A percentile compares a stretch with the other conserved stretches of the same genome.
Evolutionary conservation across 2,797 vertebrate genomes (phyloP).

Genomic region (Acipenser oxyrinchus): DNA sequence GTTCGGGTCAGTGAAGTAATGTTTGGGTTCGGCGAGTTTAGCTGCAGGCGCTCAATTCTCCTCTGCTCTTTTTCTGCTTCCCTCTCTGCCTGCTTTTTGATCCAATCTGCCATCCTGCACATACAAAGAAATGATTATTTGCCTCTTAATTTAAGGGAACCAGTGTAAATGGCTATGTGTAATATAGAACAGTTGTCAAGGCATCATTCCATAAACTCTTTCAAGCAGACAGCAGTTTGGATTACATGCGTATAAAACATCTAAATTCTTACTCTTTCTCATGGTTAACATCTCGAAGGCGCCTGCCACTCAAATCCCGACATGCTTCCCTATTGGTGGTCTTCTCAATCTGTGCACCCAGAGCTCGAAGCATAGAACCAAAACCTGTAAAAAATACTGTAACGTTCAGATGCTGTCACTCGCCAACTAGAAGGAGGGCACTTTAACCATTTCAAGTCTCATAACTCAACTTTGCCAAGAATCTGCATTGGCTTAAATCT

Average conservation of each 20-base stretch:
- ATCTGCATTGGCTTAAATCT: neutral
- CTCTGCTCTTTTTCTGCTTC: constrained; percentile 86
- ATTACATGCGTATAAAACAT: neutral
- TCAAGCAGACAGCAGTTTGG: neutral
- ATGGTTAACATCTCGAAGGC: constrained; percentile 89
- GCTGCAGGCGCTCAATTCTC: constrained; percentile 74
- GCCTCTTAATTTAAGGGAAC: too few species aligned
- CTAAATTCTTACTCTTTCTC: constrained; percentile 80
- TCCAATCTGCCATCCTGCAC: constrained; percentile 89
- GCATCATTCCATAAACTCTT: too few species aligned
- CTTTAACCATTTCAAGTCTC: neutral
- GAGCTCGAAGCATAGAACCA: constrained; percentile 90
- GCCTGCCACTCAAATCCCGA: constrained; percentile 84
- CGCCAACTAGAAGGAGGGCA: neutral
- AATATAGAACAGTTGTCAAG: too few species aligned
- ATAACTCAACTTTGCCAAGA: neutral
- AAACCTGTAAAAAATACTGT: constrained; percentile 61
- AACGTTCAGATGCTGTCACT: neutral
- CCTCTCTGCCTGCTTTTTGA: constrained; percentile 82
- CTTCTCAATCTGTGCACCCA: constrained; percentile 96
- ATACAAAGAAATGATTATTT: too few species aligned
- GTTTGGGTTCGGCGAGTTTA: constrained; percentile 76
- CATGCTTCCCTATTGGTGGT: constrained; percentile 94
- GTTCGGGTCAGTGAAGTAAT: constrained; percentile 63
- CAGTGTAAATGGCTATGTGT: too few species aligned